phyloP scores from a whole-genome alignment of 1,140 invertebrate species.

The Coenobita brevimanus region DNA sequence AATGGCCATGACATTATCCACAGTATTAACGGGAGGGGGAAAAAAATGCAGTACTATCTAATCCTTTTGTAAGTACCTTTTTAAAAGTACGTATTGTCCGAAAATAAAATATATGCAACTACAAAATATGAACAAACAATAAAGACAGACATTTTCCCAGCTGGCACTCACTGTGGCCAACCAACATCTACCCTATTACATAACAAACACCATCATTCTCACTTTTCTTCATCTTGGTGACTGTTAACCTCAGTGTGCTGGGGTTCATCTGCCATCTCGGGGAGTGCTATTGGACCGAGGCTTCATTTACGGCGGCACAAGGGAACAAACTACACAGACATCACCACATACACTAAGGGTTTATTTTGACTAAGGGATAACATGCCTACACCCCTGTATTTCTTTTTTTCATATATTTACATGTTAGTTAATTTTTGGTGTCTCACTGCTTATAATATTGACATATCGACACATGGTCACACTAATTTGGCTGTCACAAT shows the following conservation, averaged over 20 bases:
- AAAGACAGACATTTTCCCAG: not conserved
- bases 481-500: no score
- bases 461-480: no score
- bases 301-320: conserved; percentile 42
- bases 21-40: no score
- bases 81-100: not conserved
- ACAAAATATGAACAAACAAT: not conserved
- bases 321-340: no score
- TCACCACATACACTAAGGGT: no score
- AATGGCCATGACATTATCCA: no score
- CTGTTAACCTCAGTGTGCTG: conserved; percentile 22
- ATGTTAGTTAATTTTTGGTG: no score
- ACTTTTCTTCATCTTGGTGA: conserved; percentile 47
- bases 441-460: no score
- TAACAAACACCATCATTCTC: not conserved
- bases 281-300: conserved; percentile 7
- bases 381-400: not conserved
- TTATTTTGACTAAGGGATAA: conserved; percentile 36
- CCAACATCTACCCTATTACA: not conserved
- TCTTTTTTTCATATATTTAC: no score
- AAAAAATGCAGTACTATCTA: no score
- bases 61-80: no score
- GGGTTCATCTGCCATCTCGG: conserved; percentile 53
- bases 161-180: no score
- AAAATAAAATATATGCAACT: not conserved